Evolutionary conservation across 2,797 vertebrate species (phyloP).

Genomic region (Otolemur crassicaudatus): DNA sequence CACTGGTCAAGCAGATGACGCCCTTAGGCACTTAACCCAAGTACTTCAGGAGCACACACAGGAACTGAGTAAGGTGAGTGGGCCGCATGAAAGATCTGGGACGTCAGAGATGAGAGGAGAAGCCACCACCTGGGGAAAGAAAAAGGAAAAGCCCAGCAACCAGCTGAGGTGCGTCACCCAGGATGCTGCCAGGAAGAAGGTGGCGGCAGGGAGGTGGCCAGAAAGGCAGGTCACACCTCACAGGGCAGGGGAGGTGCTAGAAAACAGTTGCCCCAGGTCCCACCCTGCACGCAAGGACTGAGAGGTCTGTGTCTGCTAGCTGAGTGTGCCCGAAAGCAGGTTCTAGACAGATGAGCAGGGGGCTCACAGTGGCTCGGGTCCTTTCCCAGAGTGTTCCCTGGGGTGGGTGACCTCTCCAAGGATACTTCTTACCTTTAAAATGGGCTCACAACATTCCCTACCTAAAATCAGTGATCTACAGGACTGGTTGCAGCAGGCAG

Average conservation of each 20-base stretch:
- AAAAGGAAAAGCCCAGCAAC: not conserved
- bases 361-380: not conserved
- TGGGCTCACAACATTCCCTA: accelerated
- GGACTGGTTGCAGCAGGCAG: no score
- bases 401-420: not conserved
- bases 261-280: no score
- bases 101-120: not conserved
- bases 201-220: accelerated
- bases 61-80: not conserved
- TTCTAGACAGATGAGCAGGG: not conserved
- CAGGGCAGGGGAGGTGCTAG: not conserved
- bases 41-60: not conserved
- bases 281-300: accelerated
- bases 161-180: accelerated
- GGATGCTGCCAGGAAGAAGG: not conserved
- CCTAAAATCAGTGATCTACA: not conserved
- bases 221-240: not conserved
- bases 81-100: not conserved
- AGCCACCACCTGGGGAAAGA: not conserved
- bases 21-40: accelerated
- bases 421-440: not conserved
- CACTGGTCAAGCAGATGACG: not conserved
- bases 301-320: no score
- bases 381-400: not conserved
- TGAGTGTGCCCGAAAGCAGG: accelerated